Evolutionary conservation across 2,888 invertebrate species (phyloP), one percentile per base, ranked within the genome.

Genomic region (Cosmorhoe ocellata): DNA sequence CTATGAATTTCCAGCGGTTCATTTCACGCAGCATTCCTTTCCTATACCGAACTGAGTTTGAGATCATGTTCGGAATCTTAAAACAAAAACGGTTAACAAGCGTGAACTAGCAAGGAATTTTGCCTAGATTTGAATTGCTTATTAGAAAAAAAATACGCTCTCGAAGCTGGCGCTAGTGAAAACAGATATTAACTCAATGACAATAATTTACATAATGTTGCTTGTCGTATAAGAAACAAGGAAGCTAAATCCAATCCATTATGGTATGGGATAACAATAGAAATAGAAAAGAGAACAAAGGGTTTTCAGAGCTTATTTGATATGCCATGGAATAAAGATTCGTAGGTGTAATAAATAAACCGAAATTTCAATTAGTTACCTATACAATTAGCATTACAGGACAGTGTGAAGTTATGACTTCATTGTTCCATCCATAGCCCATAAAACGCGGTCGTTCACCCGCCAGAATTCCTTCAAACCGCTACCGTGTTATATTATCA

Each of bases 371-470:
- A 44, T 57, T 46, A n/a, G n/a, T n/a, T n/a, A n/a, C n/a, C n/a
- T n/a, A 54, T 54, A 38, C 36, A 34, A 59, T 57, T 56, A 55
- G 45, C 53, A 53, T 52, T 48, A 55, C 49, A 48, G 49, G 32
- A 49, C 30, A 44, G 59, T 59, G 59, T 47, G 56, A 60, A 60
- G 64, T 66, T 69, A 65, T 61, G 59, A 64, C 63, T 66, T 59
- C 60, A 64, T 61, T 64, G 61, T 66, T 62, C 58, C 54, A 59
- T 62, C 58, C 54, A 59, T 51, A 53, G 41, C 49, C 61, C 59
- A 66, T 70, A 68, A 71, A 69, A 64, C 51, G 59, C 59, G 80
- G 77, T 67, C 75, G 56, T 78, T 79, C 66, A 76, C 73, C 79
- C 67, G 63, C 51, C 64, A 62, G 61, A 71, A 69, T 69, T 67